Base-by-base conservation (phyloP, 2,113 vertebrate genomes). In the Bothrops jararaca region DNA sequence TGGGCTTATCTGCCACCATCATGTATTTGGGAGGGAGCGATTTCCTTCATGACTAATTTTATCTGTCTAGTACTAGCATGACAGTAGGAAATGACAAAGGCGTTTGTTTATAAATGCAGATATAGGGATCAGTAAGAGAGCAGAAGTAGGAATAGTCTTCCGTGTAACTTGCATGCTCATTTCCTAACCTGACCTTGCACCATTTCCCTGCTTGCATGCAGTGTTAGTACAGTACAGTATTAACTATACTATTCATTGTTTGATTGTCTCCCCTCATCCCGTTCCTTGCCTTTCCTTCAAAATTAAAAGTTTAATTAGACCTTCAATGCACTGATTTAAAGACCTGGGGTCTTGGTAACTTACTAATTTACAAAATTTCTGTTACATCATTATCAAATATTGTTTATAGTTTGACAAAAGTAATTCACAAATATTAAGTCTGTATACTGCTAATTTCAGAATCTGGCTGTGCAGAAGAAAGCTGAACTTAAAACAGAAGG, bases 371-470 rank as follows among this genome's bases (percentile, higher is more conserved):
- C 5, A 57, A 39, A 26, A 13, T 5, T 42, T 42, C 34, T 57
- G 20, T 42, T 34, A 26, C 39, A 87, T 42, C 9, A 39, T 54
- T n/a, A 56, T 42, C 58, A 89, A 58, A 39, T 34, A 50, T 86
- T 15, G 48, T 50, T 26, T 10, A 24, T 10, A 6, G 42, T 29
- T 42, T 60, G 45, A 29, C 45, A 80, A 56, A 50, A 26, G 8
- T 6, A 53, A 69, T 48, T 34, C 54, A n/a, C 1, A 11, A 42
- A n/a, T 53, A 24, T 12, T 1, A 48, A 86, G 50, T n/a, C 89
- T 50, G 39, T 74, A 11, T 4, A 48, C 93, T 92, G 94, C 13
- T 95, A 87, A 1, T 90, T 74, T 89, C 93, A 96, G 96, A 91
- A 53, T 42, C 64, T 88, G 29, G 0, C 5, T 45, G 39, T 60